Conservation (phyloP, 2,888 invertebrate species). For the Pheosia tremula region DNA sequence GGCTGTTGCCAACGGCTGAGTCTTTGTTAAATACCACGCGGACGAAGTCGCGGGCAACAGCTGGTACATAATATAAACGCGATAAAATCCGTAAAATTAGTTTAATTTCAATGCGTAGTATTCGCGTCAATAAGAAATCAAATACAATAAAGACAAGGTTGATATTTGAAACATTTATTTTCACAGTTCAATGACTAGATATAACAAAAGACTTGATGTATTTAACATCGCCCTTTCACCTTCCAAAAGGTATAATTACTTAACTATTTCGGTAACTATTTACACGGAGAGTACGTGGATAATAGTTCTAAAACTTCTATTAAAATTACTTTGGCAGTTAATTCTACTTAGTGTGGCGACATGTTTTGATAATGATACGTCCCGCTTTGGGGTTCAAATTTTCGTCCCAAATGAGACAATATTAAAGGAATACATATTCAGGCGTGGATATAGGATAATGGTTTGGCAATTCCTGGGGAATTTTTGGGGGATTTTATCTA, state of each 20-base stretch:
- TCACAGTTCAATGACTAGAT: constrained; percentile 40
- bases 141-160: constrained; percentile 19
- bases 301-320: constrained; percentile 36
- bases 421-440: not conserved
- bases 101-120: no score
- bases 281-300: not conserved
- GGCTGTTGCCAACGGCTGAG: no score
- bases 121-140: no score
- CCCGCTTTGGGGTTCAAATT: not conserved
- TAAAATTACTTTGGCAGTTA: constrained; percentile 46
- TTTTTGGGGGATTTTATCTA: no score
- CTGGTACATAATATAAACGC: no score
- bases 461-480: no score
- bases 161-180: constrained; percentile 54
- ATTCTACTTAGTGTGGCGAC: constrained; percentile 23
- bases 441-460: no score
- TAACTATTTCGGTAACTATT: constrained; percentile 11
- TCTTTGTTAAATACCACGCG: no score
- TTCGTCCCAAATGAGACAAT: not conserved
- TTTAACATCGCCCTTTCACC: constrained; percentile 17
- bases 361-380: constrained; percentile 21
- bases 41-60: no score
- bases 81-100: no score
- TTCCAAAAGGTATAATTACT: constrained; percentile 11
- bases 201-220: constrained; percentile 16